Evolutionary conservation across 1,140 invertebrate species (phyloP).

Genomic region (Armadillidium nasatum): DNA sequence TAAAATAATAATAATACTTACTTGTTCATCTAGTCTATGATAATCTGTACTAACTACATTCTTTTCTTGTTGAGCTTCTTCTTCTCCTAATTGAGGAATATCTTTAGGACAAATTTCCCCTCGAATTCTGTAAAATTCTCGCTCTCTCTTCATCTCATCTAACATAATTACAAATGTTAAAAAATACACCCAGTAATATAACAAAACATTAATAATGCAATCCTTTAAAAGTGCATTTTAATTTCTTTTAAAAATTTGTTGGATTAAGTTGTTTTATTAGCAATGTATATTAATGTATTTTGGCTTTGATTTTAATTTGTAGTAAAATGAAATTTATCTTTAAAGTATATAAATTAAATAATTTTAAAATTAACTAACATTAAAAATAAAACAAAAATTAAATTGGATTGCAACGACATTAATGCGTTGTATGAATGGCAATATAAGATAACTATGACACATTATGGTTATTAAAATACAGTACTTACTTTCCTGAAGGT

Average conservation of each 20-base stretch:
- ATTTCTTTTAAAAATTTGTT: conserved; percentile 11
- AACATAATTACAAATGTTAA: conserved; percentile 44
- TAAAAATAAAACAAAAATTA: too few species aligned
- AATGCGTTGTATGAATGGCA: too few species aligned
- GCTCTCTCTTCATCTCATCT: conserved; percentile 82
- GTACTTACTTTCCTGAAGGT: conserved; percentile 71
- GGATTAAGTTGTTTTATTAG: not conserved
- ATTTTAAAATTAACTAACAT: too few species aligned
- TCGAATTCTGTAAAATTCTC: conserved; percentile 77
- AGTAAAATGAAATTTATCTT: too few species aligned
- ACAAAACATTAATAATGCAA: not conserved
- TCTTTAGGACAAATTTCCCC: conserved; percentile 85
- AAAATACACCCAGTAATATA: not conserved
- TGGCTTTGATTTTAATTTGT: too few species aligned
- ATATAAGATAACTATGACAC: too few species aligned
- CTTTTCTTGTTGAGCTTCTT: conserved; percentile 46
- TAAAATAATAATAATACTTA: too few species aligned
- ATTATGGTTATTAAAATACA: conserved; percentile 3
- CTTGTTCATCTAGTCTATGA: conserved; percentile 92
- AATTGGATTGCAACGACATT: too few species aligned
- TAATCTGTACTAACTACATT: conserved; percentile 64
- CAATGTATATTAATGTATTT: too few species aligned
- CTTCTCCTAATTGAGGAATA: conserved; percentile 58
- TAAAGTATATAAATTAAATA: too few species aligned
- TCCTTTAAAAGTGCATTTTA: not conserved